Percentiles rank a stretch among this genome's conserved stretches.
These are phyloP conservation scores for Amblyraja radiata DNA, from an alignment of 2,797 vertebrate genomes.

Conservation along the genomic window DNA sequence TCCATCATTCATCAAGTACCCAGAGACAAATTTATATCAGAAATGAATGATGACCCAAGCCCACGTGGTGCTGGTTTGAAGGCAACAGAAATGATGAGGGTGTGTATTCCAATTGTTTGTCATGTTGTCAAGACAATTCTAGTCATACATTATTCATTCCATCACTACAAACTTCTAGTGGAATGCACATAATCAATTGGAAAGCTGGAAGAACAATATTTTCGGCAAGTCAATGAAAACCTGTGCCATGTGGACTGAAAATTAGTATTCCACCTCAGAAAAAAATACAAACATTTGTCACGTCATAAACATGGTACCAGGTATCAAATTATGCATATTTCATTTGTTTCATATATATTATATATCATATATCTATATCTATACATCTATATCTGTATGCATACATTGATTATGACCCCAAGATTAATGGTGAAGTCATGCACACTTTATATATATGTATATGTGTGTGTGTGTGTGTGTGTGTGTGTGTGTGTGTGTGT, in stretches of 20 bases:
- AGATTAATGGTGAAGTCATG: too few relatives aligned
- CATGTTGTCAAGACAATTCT: not conserved
- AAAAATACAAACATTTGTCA: not conserved
- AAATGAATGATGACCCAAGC: not conserved
- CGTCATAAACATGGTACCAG: not conserved
- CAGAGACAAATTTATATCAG: not conserved
- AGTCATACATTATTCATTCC: not conserved
- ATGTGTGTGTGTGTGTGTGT: too few relatives aligned
- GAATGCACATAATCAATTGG: constrained; percentile 14
- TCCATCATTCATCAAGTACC: not conserved
- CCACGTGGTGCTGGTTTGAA: not conserved
- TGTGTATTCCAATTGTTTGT: not conserved
- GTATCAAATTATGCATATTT: not conserved
- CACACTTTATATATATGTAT: too few relatives aligned
- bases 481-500: too few relatives aligned
- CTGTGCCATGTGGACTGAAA: too few relatives aligned
- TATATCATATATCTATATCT: too few relatives aligned
- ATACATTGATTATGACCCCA: too few relatives aligned
- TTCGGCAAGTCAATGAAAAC: not conserved
- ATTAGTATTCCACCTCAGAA: not conserved
- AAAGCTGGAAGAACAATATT: not conserved
- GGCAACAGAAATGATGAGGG: not conserved
- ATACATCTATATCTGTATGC: too few relatives aligned
- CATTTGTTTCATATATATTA: not conserved
- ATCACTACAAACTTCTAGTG: not conserved